Percentiles rank a stretch among this genome's conserved stretches.
phyloP scores from a whole-genome alignment of 2,797 vertebrate species.

The Trichosurus vulpecula region DNA sequence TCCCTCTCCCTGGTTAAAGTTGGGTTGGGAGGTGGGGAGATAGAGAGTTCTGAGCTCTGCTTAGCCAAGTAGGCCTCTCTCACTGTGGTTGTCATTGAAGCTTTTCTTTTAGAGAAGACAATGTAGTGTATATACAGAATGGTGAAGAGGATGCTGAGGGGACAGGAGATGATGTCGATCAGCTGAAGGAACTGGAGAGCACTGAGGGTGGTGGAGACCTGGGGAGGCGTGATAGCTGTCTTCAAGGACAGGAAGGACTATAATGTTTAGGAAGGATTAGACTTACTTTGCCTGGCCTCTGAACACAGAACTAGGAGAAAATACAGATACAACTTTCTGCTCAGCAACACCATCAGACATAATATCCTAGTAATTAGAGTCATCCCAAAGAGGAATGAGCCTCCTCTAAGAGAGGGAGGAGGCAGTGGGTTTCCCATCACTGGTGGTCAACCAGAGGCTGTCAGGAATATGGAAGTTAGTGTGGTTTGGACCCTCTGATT shows the following conservation, averaged over 20 bases:
- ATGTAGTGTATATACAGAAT: background rate
- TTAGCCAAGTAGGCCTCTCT: background rate
- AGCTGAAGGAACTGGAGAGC: background rate
- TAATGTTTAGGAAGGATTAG: background rate
- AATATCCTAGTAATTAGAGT: background rate
- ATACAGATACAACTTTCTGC: background rate
- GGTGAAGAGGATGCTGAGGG: background rate
- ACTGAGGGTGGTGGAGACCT: background rate
- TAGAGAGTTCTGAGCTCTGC: background rate
- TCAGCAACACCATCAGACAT: background rate
- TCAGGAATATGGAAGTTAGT: background rate
- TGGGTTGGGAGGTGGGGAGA: background rate
- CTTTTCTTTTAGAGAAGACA: background rate
- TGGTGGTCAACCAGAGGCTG: background rate
- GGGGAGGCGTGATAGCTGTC: background rate
- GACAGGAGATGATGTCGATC: background rate
- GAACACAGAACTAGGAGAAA: background rate
- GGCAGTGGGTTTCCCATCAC: background rate
- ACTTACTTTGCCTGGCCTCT: background rate
- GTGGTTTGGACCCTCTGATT: background rate
- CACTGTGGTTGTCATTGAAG: background rate
- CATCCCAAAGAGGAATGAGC: background rate
- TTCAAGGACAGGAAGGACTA: background rate
- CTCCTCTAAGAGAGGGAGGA: background rate
- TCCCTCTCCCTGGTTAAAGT: background rate